These are phyloP conservation scores for Polypedilum pembai DNA, from an alignment of 1,140 invertebrate genomes.

Conservation along the genomic window DNA sequence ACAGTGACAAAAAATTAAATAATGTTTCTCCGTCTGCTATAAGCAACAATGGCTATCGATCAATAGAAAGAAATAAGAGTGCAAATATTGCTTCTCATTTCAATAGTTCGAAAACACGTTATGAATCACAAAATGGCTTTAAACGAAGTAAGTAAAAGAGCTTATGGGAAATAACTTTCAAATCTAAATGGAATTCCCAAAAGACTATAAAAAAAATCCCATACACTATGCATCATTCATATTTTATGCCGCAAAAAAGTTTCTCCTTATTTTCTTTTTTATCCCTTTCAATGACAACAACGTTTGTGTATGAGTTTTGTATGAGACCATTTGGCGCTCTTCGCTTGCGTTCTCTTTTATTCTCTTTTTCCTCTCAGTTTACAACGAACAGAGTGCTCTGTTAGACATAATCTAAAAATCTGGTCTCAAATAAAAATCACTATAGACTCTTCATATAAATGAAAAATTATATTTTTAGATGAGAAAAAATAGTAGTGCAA, in stretches of 20 bases:
- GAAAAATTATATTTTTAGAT: background rate
- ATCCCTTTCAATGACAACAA: background rate
- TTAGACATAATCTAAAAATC: background rate
- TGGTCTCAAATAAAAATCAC: background rate
- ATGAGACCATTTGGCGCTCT: background rate
- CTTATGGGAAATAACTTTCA: too few relatives aligned
- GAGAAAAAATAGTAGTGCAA: background rate
- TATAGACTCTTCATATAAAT: background rate
- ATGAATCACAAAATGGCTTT: slow-evolving; percentile 22
- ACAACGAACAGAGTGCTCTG: background rate
- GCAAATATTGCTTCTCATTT: background rate
- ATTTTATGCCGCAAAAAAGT: background rate
- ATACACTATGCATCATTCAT: background rate
- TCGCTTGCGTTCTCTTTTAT: background rate
- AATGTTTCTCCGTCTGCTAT: background rate
- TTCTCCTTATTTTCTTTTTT: background rate
- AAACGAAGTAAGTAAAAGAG: background rate
- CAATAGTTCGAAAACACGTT: background rate
- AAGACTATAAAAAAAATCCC: background rate
- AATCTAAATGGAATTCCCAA: background rate
- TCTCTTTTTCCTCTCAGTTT: background rate
- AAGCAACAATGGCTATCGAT: background rate
- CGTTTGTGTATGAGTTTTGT: background rate
- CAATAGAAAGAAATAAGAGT: slow-evolving; percentile 3
- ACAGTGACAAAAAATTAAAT: slow-evolving; percentile 30